Conservation (phyloP, 2,113 vertebrate genomes). For the Percina caprodes region DNA sequence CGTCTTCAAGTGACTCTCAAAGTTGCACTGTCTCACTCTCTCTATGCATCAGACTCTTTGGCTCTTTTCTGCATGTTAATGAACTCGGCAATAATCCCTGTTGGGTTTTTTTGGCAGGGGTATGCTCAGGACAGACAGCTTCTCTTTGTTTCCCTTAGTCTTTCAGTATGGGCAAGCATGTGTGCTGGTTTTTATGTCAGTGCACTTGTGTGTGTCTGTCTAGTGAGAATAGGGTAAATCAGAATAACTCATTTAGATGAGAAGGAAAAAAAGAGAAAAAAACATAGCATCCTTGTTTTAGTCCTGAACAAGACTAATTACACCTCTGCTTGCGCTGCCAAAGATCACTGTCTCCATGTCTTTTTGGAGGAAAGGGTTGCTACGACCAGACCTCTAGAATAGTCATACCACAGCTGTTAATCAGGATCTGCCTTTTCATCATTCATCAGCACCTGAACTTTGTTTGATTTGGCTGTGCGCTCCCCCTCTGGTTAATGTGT, state of each 20-base stretch:
- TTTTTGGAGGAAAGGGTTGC: constrained; percentile 61
- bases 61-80: constrained; percentile 64
- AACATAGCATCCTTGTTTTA: constrained; percentile 33
- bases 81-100: constrained; percentile 50
- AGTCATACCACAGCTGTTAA: constrained; percentile 64
- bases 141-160: constrained; percentile 10
- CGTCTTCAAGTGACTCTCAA: constrained; percentile 48
- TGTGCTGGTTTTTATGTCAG: constrained; percentile 7
- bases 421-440: constrained; percentile 41
- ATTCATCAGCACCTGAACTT: constrained; percentile 29
- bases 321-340: constrained; percentile 59
- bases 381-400: constrained; percentile 47
- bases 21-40: constrained; percentile 50
- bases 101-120: constrained; percentile 33
- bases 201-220: constrained; percentile 2
- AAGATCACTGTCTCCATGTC: constrained; percentile 57
- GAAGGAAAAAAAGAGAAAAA: constrained; percentile 5
- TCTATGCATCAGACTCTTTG: constrained; percentile 44
- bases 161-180: constrained; percentile 21
- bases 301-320: constrained; percentile 58
- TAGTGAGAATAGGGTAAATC: constrained; percentile 14
- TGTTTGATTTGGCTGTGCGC: constrained; percentile 23
- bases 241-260: constrained; percentile 27
- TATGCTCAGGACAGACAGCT: constrained; percentile 50
- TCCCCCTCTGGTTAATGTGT: neutral